A percentile compares a stretch with the other conserved stretches of the same genome.
Evolutionary conservation across 2,113 vertebrate genomes (phyloP).

Genomic region (Sminthopsis crassicaudata): DNA sequence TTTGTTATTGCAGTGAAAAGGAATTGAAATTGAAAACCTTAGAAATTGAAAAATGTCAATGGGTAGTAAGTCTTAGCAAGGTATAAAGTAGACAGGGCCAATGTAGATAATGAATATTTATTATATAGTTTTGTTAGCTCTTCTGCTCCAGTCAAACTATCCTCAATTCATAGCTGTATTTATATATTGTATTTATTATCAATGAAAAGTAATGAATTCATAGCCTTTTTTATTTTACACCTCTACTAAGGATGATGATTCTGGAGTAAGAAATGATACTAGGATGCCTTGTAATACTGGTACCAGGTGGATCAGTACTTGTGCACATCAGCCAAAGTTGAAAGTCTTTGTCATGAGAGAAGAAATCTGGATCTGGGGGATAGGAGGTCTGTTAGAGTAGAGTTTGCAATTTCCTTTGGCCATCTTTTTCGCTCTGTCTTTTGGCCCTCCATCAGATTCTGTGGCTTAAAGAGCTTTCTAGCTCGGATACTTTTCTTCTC

Average conservation of each 20-base stretch:
- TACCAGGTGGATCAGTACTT: slow-evolving; percentile 8
- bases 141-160: background rate
- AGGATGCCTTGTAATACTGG: slow-evolving; percentile 58
- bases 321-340: background rate
- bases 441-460: background rate
- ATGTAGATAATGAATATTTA: background rate
- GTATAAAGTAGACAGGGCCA: background rate
- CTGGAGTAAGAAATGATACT: slow-evolving; percentile 45
- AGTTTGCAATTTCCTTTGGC: slow-evolving; percentile 28
- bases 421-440: background rate
- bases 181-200: background rate
- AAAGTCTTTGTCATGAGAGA: background rate
- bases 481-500: background rate
- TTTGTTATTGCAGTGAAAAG: slow-evolving; percentile 33
- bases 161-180: background rate
- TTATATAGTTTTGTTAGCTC: slow-evolving; percentile 1
- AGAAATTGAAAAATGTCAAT: slow-evolving; percentile 1
- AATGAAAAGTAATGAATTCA: slow-evolving; percentile 31
- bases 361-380: background rate
- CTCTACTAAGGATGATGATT: slow-evolving; percentile 50
- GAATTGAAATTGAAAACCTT: slow-evolving; percentile 28
- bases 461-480: background rate
- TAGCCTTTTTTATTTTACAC: slow-evolving; percentile 18
- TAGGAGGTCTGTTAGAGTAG: background rate
- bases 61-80: background rate